Conservation (phyloP, 2,113 vertebrate species). For the Chloropsis cyanopogon region DNA sequence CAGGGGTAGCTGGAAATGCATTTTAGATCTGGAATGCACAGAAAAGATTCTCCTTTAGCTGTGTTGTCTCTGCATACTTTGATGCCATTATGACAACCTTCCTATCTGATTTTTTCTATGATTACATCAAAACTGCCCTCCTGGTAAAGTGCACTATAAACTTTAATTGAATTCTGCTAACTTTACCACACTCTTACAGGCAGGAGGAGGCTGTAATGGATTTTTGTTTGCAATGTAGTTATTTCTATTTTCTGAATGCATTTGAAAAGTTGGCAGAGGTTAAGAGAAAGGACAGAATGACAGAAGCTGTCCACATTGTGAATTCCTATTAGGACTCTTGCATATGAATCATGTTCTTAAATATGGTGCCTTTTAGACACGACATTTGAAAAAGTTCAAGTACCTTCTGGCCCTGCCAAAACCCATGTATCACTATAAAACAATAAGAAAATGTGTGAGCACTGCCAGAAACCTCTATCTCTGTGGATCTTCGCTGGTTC, state of each 20-base stretch:
- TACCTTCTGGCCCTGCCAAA: not conserved
- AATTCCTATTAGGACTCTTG: not conserved
- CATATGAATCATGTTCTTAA: not conserved
- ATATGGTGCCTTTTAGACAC: not conserved
- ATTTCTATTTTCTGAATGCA: not conserved
- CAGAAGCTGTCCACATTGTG: not conserved
- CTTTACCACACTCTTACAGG: not conserved
- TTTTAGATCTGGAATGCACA: not conserved
- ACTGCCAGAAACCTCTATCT: not conserved
- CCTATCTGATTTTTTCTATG: not conserved
- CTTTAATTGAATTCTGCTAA: conserved; percentile 20
- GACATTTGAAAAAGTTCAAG: not conserved
- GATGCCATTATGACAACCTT: not conserved
- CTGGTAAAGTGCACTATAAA: not conserved
- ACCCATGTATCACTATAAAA: not conserved
- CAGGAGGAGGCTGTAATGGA: not conserved
- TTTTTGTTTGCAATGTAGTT: not conserved
- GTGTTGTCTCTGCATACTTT: not conserved
- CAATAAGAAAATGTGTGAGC: not conserved
- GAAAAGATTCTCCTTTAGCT: not conserved
- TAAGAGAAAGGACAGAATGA: not conserved
- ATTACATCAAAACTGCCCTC: conserved; percentile 27
- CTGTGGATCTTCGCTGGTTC: not conserved
- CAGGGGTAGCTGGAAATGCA: not conserved
- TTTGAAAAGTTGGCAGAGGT: not conserved